A percentile compares a stretch with the other conserved stretches of the same genome.
These are phyloP conservation scores for Hylomyscus alleni DNA, from an alignment of 2,797 vertebrate genomes.

Conservation along the genomic window DNA sequence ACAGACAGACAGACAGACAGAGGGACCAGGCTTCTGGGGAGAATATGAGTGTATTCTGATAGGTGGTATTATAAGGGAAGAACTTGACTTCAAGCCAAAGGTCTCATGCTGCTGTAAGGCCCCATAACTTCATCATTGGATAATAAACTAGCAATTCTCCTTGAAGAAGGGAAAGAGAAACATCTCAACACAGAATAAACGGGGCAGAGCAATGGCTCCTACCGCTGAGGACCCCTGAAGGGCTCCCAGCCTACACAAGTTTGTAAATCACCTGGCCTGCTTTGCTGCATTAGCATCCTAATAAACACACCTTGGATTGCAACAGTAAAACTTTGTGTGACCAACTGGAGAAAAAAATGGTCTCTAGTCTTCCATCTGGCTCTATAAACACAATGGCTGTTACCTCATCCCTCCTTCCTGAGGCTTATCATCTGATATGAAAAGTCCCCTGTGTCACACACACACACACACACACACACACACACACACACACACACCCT, in stretches of 20 bases:
- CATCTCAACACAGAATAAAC: rapidly evolving
- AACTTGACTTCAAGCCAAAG: not conserved
- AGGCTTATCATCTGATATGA: not conserved
- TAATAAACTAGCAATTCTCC: not conserved
- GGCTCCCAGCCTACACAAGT: not conserved
- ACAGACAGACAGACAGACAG: too few species aligned
- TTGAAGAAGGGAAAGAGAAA: not conserved
- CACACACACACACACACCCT: too few species aligned
- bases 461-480: too few species aligned
- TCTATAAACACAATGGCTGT: not conserved
- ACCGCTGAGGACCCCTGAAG: not conserved
- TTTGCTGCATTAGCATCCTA: not conserved
- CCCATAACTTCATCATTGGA: rapidly evolving
- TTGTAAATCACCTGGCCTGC: not conserved
- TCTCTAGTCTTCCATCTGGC: not conserved
- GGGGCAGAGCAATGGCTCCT: rapidly evolving
- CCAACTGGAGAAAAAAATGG: not conserved
- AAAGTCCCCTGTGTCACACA: rapidly evolving
- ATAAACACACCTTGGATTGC: not conserved
- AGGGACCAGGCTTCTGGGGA: not conserved
- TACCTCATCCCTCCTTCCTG: not conserved
- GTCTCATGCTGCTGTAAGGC: not conserved
- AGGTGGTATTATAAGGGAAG: not conserved
- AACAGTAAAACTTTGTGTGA: not conserved
- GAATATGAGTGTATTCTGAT: not conserved